Evolutionary conservation across 2,113 vertebrate genomes (phyloP), one percentile per base, ranked within the genome.

Genomic region (Zootoca vivipara): DNA sequence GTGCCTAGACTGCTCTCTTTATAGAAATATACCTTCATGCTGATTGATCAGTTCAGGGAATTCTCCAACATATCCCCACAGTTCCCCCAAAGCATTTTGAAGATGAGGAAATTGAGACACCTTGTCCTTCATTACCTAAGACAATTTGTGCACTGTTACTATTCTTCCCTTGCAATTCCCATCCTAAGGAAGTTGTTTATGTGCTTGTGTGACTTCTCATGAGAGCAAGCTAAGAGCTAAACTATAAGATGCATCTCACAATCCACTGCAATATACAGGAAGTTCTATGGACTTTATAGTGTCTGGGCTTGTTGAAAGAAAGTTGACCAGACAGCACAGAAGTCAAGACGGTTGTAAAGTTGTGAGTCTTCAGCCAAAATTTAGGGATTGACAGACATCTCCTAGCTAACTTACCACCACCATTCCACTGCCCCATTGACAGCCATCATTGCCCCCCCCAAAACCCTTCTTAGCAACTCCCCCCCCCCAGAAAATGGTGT

Each of bases 1-100:
- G 15, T 79, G 33, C 35, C 7, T 70, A 42, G 84, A 83, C 52
- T 90, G 74, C 86, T 83, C 77, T 90, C 81, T 7, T 89, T 90
- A 85, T 56, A 82, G 90, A 80, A 89, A 79, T n/a, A 33, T 58
- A 65, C 58, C 46, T 26, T 52, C 80, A 9, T 69, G 46, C 46
- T 52, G 46, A 52, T 52, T 52, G 46, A 52, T 52, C 10, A 52
- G 46, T 12, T 52, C 46, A 52, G 46, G 46, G 46, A 46, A 46
- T 46, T 46, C 46, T 46, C 78, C 69, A 74, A 69, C n/a, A 56
- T 83, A 46, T 2, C 26, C 8, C 56, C 58, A 10, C 38, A 64
- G 46, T 46, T 46, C 10, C 10, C 46, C 9, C 9, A 46, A 46
- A 46, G 46, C 9, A 46, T 46, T 46, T 46, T 46, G 46, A 46